Base-by-base conservation (phyloP, 2,888 invertebrate species). In the Sinopyrophorus schimmeli region DNA sequence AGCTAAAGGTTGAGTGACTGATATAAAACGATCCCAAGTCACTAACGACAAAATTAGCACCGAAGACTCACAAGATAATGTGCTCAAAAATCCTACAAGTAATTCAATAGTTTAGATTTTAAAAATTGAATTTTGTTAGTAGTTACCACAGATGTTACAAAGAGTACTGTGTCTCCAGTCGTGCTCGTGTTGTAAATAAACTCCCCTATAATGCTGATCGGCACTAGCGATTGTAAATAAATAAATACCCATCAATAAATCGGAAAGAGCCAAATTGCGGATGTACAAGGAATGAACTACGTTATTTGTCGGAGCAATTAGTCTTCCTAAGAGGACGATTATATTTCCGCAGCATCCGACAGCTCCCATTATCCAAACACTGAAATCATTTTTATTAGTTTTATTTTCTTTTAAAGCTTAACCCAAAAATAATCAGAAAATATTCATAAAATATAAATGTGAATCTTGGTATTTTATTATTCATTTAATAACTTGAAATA, bases 211-310 rank as follows among this genome's bases (percentile, higher is more conserved):
- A 21, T 68, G 62, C 28, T 70, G 63, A 63, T 83, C 83, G 14
- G 77, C 77, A 21, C 72, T 70, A 3, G 81, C 83, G 47, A 83
- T 81, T 20, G 78, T 70, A 47, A 82, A 74, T 42, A 83, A 69
- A 65, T 82, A 83, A 23, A 81, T 65, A 10, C 82, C 81, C 83
- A 83, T 83, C 20, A 83, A 68, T 3, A 83, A 71, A 63, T 83
- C 83, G 14, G 82, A 80, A 39, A 80, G 69, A 1, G 81, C 80
- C 57, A 83, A 71, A 62, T 83, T 82, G 57, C 80, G 77, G 51
- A 83, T 74, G 67, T 81, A 82, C 11, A 83, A 72, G 0, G 82
- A 80, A 54, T 82, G 80, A 14, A 80, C 79, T 2, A 77, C 76
- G 57, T 81, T 80, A 59, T 76, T 77, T 41, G 77, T 77, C 26